Percentiles rank a stretch among this genome's conserved stretches.
Evolutionary conservation across 2,797 vertebrate species (phyloP).

Genomic region (Syngnathus rostellatus): DNA sequence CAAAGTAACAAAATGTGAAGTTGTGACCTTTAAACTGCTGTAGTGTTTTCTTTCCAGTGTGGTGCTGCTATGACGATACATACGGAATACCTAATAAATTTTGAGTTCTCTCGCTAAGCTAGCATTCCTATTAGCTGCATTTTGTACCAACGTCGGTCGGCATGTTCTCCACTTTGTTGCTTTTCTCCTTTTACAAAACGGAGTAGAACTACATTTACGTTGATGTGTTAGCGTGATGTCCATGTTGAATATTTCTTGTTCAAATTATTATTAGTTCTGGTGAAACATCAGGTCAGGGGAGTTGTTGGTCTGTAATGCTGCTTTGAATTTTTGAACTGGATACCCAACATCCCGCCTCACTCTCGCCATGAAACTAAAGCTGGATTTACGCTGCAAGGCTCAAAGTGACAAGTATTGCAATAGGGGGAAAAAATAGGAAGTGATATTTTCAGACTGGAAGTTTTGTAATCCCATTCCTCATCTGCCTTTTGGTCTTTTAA

Average conservation of each 20-base stretch:
- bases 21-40: neutral
- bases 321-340: conserved; percentile 19
- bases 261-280: neutral
- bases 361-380: conserved; percentile 18
- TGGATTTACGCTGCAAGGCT: neutral
- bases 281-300: conserved; percentile 44
- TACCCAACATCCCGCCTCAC: conserved; percentile 24
- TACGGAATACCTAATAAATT: neutral
- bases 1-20: neutral
- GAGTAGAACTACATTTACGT: conserved; percentile 12
- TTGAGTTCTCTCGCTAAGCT: neutral
- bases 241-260: conserved; percentile 34
- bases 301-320: conserved; percentile 27
- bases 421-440: too few species aligned
- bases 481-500: conserved; percentile 23
- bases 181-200: conserved; percentile 19
- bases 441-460: conserved; percentile 30
- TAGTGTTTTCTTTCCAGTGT: neutral
- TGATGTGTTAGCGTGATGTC: conserved; percentile 24
- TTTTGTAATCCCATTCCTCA: conserved; percentile 54
- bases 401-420: neutral
- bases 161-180: conserved; percentile 39
- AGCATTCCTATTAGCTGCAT: conserved; percentile 17
- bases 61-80: neutral
- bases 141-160: conserved; percentile 32